These are phyloP conservation scores for Archaeoteleia sp. DNA, from an alignment of 2,888 invertebrate species.

Conservation along the genomic window DNA sequence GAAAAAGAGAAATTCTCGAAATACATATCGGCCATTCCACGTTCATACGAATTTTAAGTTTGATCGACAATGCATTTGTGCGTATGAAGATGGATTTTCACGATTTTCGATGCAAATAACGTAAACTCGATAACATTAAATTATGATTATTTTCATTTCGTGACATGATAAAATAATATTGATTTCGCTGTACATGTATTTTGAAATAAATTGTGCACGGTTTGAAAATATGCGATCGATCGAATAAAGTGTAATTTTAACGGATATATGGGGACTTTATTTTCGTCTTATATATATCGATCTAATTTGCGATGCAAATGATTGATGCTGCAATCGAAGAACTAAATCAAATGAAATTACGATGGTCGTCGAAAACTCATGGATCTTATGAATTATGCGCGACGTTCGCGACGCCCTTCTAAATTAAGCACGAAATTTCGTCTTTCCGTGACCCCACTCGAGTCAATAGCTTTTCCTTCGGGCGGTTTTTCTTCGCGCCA, in stretches of 20 bases:
- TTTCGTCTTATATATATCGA: neutral
- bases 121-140: too few species aligned
- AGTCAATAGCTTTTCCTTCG: slow-evolving; percentile 58
- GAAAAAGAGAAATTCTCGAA: slow-evolving; percentile 32
- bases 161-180: too few species aligned
- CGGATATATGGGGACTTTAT: too few species aligned
- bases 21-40: slow-evolving; percentile 26
- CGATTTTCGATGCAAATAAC: too few species aligned
- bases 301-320: slow-evolving; percentile 13
- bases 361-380: slow-evolving; percentile 1
- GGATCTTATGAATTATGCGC: slow-evolving; percentile 16
- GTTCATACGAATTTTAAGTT: slow-evolving; percentile 43
- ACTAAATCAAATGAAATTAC: neutral
- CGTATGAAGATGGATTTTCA: too few species aligned
- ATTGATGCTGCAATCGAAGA: slow-evolving; percentile 1
- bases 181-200: too few species aligned
- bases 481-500: slow-evolving; percentile 9
- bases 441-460: slow-evolving; percentile 14
- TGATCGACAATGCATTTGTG: slow-evolving; percentile 33
- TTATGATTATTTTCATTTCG: too few species aligned
- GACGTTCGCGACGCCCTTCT: slow-evolving; percentile 33
- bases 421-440: slow-evolving; percentile 22
- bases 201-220: too few species aligned
- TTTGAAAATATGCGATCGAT: too few species aligned
- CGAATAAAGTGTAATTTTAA: too few species aligned